Base-by-base conservation (phyloP, 2,888 invertebrate genomes). In the Tryphoninae sp. region DNA sequence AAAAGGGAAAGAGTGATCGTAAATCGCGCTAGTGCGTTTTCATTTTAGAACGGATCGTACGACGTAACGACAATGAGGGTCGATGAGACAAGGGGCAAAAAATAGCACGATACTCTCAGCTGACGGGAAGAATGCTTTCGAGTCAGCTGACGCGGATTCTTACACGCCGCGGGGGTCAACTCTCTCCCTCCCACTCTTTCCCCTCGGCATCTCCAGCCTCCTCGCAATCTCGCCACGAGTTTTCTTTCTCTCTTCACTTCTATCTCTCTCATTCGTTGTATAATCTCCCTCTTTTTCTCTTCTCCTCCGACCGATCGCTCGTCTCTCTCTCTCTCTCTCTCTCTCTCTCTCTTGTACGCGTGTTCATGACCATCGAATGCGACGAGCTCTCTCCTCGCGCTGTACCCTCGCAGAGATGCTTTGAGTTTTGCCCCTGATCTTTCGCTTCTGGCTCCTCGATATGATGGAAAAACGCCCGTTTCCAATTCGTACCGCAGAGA, bases 111-210 rank as follows among this genome's bases (percentile, higher is more conserved):
- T 45, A 55, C 33, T 62, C 42, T 74, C 76, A 81, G 77, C 77
- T 64, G 73, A 68, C 49, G 62, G 53, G 73, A 16, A 72, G 42
- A 80, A 23, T 45, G 68, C 58, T 55, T 67, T 40, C 51, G 58
- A 82, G 77, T 84, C 84, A 84, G 84, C 84, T 84, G 84, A 83
- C 79, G 82, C 58, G 33, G 67, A 78, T 78, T 81, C 65, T 72
- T 74, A 61, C 67, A 72, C 69, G 68, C 79, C 53, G 82, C 79
- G 59, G 74, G 81, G 81, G 82, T 81, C 82, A 83, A 83, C 72
- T 78, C 75, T 78, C 71, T 75, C 58, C 69, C 81, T 84, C 79
- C 79, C 77, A 79, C 81, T 81, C 67, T 71, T 62, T 73, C 65
- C 53, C 67, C 68, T 77, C 55, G 61, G 40, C 59, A 75, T 68